phyloP scores from a whole-genome alignment of 2,888 invertebrate genomes.

The Euproctis similis region DNA sequence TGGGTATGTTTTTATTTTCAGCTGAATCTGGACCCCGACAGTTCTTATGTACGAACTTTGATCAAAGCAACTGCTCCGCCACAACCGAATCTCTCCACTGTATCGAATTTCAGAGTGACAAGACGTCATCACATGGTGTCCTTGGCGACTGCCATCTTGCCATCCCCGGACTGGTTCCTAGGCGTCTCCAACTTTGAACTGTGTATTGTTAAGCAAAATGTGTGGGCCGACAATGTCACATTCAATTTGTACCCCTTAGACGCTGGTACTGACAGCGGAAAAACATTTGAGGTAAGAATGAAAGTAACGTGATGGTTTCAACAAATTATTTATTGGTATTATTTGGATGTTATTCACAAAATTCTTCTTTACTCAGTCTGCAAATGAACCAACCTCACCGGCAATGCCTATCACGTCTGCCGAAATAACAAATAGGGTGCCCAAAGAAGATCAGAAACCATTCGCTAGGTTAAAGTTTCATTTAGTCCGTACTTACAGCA shows the following conservation, averaged over 20 bases:
- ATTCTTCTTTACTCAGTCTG: slow-evolving; percentile 33
- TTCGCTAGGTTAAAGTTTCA: slow-evolving; percentile 51
- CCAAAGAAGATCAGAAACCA: slow-evolving; percentile 31
- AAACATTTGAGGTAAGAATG: slow-evolving; percentile 84
- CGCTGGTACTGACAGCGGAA: slow-evolving; percentile 95
- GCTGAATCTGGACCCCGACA: not conserved
- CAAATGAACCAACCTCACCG: slow-evolving; percentile 62
- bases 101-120: slow-evolving; percentile 51
- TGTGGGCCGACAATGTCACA: slow-evolving; percentile 86
- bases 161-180: slow-evolving; percentile 96
- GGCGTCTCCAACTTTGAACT: slow-evolving; percentile 93
- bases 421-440: slow-evolving; percentile 18
- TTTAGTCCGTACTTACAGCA: slow-evolving; percentile 49
- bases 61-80: slow-evolving; percentile 56
- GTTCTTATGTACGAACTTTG: slow-evolving; percentile 44
- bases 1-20: not conserved
- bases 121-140: slow-evolving; percentile 53
- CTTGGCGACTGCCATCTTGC: slow-evolving; percentile 52
- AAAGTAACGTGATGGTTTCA: not conserved
- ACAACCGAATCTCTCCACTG: slow-evolving; percentile 40
- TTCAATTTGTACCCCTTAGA: slow-evolving; percentile 95
- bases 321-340: not conserved
- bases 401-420: slow-evolving; percentile 47
- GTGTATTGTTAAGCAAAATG: slow-evolving; percentile 82
- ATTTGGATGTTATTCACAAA: not conserved